These are phyloP conservation scores for Neosilurus mollespiculum DNA, from an alignment of 2,797 vertebrate species.

Conservation along the genomic window DNA sequence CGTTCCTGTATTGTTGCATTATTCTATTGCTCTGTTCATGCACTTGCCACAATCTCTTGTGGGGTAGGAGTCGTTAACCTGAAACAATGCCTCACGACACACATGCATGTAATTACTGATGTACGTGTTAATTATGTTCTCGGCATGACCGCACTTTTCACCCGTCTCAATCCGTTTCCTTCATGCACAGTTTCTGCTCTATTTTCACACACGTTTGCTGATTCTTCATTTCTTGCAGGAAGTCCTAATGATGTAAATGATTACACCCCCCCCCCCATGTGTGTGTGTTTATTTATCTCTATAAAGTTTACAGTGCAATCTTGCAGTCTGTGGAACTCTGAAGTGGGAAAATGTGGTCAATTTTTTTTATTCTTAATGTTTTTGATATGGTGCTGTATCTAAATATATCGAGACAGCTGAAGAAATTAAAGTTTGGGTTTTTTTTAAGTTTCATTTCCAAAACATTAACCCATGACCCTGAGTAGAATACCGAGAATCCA, in stretches of 20 bases:
- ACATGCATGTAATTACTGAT: background rate
- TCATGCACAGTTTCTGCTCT: background rate
- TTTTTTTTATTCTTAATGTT: too few relatives aligned
- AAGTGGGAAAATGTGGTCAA: background rate
- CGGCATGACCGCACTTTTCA: too few relatives aligned
- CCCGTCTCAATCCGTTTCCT: background rate
- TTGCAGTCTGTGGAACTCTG: background rate
- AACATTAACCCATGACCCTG: background rate
- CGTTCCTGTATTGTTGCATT: background rate
- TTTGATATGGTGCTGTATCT: background rate
- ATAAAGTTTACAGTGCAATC: background rate
- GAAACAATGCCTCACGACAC: background rate
- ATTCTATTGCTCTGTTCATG: background rate
- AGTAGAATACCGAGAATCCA: background rate
- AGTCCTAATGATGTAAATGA: constrained; percentile 40
- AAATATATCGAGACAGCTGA: background rate
- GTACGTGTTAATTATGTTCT: background rate
- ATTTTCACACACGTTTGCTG: constrained; percentile 12
- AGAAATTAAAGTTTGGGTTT: background rate
- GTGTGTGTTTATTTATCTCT: background rate
- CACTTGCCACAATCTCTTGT: background rate
- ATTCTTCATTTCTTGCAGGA: constrained; percentile 39
- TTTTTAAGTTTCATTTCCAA: background rate
- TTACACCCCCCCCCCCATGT: background rate
- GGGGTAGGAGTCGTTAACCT: background rate